phyloP scores from a whole-genome alignment of 2,797 vertebrate species.

The Buceros bicornis region DNA sequence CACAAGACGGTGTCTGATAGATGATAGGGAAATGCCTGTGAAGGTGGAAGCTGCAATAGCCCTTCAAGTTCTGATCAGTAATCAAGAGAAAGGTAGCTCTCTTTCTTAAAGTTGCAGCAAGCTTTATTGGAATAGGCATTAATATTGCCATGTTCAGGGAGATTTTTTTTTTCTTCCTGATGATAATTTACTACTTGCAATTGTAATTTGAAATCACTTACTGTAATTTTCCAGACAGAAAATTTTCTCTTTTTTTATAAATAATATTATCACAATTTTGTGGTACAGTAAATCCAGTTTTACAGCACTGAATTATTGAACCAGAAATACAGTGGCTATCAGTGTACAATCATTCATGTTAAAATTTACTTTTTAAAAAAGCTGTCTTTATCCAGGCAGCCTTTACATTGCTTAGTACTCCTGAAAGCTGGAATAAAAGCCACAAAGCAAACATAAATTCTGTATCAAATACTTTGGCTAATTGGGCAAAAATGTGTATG shows the following conservation, averaged over 20 bases:
- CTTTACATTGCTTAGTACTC: neutral
- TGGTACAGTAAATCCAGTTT: neutral
- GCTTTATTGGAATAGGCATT: neutral
- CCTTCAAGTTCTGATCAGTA: slow-evolving; percentile 98
- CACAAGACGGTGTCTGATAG: slow-evolving; percentile 94
- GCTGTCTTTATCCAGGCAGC: neutral
- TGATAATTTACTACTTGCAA: neutral
- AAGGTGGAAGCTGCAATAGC: slow-evolving; percentile 99
- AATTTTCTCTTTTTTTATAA: neutral
- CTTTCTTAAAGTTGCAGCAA: neutral
- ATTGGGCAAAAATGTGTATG: neutral
- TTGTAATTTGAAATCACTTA: neutral
- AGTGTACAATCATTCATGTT: neutral
- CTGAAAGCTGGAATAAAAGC: neutral
- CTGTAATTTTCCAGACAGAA: neutral
- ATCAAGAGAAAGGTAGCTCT: slow-evolving; percentile 95
- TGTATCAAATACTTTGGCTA: neutral
- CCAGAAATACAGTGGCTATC: neutral
- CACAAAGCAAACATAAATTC: neutral
- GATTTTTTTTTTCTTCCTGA: neutral
- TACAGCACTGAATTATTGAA: neutral
- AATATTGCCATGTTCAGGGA: neutral
- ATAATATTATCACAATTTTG: neutral
- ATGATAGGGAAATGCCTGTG: slow-evolving; percentile 98
- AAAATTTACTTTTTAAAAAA: neutral